Percentiles rank a stretch among this genome's conserved stretches.
These are phyloP conservation scores for Cyanoderma ruficeps DNA, from an alignment of 2,113 vertebrate genomes.

Conservation along the genomic window DNA sequence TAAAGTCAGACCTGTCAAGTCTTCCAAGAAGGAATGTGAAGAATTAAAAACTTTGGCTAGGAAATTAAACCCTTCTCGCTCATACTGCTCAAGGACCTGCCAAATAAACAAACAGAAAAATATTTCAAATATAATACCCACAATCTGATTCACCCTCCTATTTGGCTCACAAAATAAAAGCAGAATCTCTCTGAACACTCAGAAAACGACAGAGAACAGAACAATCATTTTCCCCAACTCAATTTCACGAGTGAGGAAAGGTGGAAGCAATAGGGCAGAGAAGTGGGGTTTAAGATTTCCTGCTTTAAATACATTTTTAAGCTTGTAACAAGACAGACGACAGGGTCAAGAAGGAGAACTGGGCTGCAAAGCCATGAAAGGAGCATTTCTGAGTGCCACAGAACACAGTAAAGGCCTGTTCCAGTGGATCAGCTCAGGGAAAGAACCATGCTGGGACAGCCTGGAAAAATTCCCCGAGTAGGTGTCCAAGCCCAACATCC, in stretches of 20 bases:
- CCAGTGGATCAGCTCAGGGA: neutral
- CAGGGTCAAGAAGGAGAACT: neutral
- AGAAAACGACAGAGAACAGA: neutral
- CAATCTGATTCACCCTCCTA: neutral
- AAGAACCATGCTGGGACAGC: neutral
- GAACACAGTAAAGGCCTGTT: neutral
- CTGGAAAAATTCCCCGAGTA: neutral
- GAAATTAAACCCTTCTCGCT: conserved; percentile 91
- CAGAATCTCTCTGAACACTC: neutral
- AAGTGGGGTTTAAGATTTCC: neutral
- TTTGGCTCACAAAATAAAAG: neutral
- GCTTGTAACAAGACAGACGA: neutral
- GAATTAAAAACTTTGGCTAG: conserved; percentile 96
- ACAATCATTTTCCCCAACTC: neutral
- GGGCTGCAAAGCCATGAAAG: neutral
- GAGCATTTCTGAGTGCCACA: neutral
- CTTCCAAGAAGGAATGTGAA: conserved; percentile 98
- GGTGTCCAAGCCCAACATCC: neutral
- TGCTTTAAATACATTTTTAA: neutral
- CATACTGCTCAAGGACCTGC: conserved; percentile 95
- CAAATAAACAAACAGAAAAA: conserved; percentile 15
- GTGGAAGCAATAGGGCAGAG: neutral
- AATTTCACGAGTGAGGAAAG: neutral
- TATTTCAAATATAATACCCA: neutral
- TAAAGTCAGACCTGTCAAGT: conserved; percentile 93